Percentiles rank a stretch among this genome's conserved stretches.
These are phyloP conservation scores for Riptortus pedestris DNA, from an alignment of 1,140 invertebrate genomes.

Conservation along the genomic window DNA sequence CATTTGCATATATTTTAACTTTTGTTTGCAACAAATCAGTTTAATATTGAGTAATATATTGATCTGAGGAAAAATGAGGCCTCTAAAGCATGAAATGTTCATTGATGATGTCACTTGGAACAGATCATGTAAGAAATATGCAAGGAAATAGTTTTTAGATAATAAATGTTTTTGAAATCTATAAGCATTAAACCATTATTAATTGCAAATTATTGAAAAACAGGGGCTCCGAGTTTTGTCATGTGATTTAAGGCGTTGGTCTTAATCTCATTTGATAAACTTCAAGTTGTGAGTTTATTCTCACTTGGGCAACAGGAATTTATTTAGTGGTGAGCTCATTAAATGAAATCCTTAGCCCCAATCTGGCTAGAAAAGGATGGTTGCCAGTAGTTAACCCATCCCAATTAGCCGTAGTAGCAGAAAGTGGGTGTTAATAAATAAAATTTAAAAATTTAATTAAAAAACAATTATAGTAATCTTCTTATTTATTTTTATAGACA, in stretches of 20 bases:
- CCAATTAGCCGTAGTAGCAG: no score
- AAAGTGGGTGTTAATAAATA: background rate
- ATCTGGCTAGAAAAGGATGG: no score
- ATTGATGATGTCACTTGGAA: background rate
- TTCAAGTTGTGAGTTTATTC: no score
- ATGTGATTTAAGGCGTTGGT: no score
- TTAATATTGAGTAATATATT: background rate
- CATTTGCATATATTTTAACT: background rate
- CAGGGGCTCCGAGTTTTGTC: background rate
- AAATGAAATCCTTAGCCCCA: no score
- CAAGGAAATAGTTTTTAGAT: background rate
- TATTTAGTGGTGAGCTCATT: background rate
- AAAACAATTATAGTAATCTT: background rate
- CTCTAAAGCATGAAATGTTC: no score
- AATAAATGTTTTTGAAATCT: background rate
- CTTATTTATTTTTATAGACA: background rate
- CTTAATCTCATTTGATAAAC: no score
- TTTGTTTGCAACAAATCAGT: background rate
- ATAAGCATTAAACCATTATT: background rate
- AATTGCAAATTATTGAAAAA: background rate
- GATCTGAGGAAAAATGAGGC: background rate
- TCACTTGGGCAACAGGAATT: background rate
- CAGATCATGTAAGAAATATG: background rate
- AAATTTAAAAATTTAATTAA: background rate
- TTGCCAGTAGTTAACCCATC: background rate